These are phyloP conservation scores for Synodontis membranacea DNA, from an alignment of 2,113 vertebrate genomes.

Conservation along the genomic window DNA sequence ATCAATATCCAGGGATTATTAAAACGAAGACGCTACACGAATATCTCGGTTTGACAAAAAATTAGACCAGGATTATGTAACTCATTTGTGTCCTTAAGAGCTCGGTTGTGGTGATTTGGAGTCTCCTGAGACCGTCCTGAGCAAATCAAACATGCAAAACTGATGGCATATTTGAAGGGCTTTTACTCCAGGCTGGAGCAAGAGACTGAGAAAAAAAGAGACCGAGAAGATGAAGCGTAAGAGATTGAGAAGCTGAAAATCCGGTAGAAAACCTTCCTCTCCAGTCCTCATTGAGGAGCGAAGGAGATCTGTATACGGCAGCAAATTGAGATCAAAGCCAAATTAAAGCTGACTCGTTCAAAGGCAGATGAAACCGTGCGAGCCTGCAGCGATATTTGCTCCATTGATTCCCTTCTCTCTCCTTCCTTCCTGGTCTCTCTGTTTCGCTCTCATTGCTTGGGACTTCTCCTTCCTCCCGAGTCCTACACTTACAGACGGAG, in stretches of 20 bases:
- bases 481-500: constrained; percentile 32
- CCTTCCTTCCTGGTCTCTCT: constrained; percentile 19
- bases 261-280: constrained; percentile 67
- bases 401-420: constrained; percentile 77
- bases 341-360: constrained; percentile 82
- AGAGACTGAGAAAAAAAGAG: constrained; percentile 16
- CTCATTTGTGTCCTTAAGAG: constrained; percentile 37
- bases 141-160: constrained; percentile 35
- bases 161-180: constrained; percentile 34
- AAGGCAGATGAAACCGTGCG: constrained; percentile 78
- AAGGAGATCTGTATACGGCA: constrained; percentile 70
- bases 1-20: neutral
- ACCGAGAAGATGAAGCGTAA: constrained; percentile 19
- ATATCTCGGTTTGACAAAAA: constrained; percentile 37
- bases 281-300: constrained; percentile 68
- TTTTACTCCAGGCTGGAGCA: constrained; percentile 28
- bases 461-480: constrained; percentile 54
- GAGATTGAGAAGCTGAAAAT: constrained; percentile 55
- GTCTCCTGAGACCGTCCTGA: constrained; percentile 36
- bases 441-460: constrained; percentile 21
- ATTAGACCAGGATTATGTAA: constrained; percentile 29
- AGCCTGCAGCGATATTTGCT: constrained; percentile 76
- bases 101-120: constrained; percentile 38
- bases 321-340: constrained; percentile 82
- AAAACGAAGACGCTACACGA: neutral